A percentile compares a stretch with the other conserved stretches of the same genome.
phyloP scores from a whole-genome alignment of 2,797 vertebrate genomes.

The Alauda arvensis region DNA sequence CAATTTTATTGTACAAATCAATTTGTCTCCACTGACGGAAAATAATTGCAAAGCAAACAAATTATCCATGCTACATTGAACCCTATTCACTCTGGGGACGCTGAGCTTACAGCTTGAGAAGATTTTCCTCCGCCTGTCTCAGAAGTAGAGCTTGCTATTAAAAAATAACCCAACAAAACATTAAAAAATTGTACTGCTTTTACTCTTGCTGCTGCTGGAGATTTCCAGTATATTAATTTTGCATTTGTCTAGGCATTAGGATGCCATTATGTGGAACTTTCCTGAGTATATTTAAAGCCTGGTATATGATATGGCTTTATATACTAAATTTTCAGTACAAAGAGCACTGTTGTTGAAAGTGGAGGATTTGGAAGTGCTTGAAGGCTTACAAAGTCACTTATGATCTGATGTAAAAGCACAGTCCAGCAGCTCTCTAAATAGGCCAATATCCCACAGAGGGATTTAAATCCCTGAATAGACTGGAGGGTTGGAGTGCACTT shows the following conservation, averaged over 20 bases:
- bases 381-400: slow-evolving; percentile 35
- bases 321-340: slow-evolving; percentile 25
- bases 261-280: not conserved
- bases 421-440: not conserved
- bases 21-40: slow-evolving; percentile 96
- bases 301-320: not conserved
- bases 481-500: not conserved
- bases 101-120: slow-evolving; percentile 68
- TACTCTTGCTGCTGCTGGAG: not conserved
- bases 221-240: slow-evolving; percentile 47
- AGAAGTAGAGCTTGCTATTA: slow-evolving; percentile 36
- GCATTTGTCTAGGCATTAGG: slow-evolving; percentile 33
- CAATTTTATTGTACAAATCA: slow-evolving; percentile 86
- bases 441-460: slow-evolving; percentile 44
- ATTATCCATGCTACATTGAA: slow-evolving; percentile 89
- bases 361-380: slow-evolving; percentile 22
- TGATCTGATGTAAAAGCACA: slow-evolving; percentile 35
- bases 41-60: slow-evolving; percentile 98
- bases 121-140: slow-evolving; percentile 53
- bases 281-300: not conserved
- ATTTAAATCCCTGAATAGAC: slow-evolving; percentile 14
- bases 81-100: slow-evolving; percentile 81
- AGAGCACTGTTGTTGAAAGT: slow-evolving; percentile 30
- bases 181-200: slow-evolving; percentile 4
- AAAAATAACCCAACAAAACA: not conserved